phyloP scores from a whole-genome alignment of 1,140 invertebrate species.

The Leptonema lineaticorne region DNA sequence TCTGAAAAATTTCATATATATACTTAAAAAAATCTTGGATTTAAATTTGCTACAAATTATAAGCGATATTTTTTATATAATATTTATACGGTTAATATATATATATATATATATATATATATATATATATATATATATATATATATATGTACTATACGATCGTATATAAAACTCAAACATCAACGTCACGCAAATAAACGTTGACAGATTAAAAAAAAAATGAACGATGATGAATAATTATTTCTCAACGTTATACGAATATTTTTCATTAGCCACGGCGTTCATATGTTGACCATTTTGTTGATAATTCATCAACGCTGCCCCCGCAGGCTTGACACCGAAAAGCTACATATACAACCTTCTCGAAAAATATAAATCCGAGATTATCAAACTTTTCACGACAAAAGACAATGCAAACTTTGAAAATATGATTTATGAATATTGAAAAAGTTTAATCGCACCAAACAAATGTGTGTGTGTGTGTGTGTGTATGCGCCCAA shows the following conservation, averaged over 20 bases:
- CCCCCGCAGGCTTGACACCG: neutral
- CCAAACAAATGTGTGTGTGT: too few relatives aligned
- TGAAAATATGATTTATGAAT: neutral
- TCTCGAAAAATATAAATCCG: neutral
- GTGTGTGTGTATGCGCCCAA: too few relatives aligned
- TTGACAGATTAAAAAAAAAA: slow-evolving; percentile 20
- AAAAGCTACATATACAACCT: neutral
- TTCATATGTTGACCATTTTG: slow-evolving; percentile 9
- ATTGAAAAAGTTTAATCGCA: too few relatives aligned
- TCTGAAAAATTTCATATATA: too few relatives aligned
- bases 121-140: too few relatives aligned
- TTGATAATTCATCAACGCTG: slow-evolving; percentile 4
- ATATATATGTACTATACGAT: neutral
- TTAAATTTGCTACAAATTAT: too few relatives aligned
- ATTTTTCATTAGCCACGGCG: slow-evolving; percentile 9
- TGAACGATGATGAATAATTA: slow-evolving; percentile 20
- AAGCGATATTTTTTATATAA: too few relatives aligned
- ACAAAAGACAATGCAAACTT: neutral
- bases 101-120: too few relatives aligned
- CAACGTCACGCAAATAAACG: neutral
- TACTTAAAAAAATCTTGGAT: too few relatives aligned
- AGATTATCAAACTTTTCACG: neutral
- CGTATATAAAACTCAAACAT: neutral
- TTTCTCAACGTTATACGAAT: neutral
- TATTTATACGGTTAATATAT: too few relatives aligned